Conservation (phyloP, 2,888 invertebrate genomes). For the Lochmaea capreae region DNA sequence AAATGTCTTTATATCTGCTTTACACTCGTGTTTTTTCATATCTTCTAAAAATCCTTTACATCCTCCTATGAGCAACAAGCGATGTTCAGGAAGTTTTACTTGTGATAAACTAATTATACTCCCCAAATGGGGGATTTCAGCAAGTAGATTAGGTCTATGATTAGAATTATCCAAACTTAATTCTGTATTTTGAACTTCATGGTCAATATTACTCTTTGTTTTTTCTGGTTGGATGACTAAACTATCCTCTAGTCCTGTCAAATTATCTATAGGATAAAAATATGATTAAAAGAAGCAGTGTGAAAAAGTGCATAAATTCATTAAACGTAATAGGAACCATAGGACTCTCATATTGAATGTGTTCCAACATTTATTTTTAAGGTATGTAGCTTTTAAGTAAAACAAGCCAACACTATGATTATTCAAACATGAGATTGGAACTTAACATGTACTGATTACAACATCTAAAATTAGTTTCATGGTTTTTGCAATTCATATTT, state of each 20-base stretch:
- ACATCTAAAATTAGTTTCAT: no score
- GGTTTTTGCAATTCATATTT: no score
- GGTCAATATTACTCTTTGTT: constrained; percentile 1
- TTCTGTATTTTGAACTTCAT: constrained; percentile 2
- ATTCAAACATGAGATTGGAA: no score
- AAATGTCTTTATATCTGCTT: constrained; percentile 83
- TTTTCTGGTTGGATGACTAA: background rate
- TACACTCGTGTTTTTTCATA: constrained; percentile 76
- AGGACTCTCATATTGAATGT: no score
- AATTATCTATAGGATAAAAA: background rate
- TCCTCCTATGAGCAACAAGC: constrained; percentile 85
- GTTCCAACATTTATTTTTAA: no score
- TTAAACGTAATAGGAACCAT: no score
- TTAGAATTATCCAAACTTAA: background rate
- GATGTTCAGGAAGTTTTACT: constrained; percentile 72
- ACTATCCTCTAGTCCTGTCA: background rate
- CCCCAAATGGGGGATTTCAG: constrained; percentile 71
- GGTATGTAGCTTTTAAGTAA: no score
- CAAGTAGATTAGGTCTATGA: constrained; percentile 76
- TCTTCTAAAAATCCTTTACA: constrained; percentile 78
- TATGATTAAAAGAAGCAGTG: background rate
- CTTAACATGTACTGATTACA: no score
- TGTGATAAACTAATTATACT: constrained; percentile 72
- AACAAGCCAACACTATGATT: no score
- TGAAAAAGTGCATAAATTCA: no score